phyloP scores from a whole-genome alignment of 2,888 invertebrate species.

The Nezara viridula region DNA sequence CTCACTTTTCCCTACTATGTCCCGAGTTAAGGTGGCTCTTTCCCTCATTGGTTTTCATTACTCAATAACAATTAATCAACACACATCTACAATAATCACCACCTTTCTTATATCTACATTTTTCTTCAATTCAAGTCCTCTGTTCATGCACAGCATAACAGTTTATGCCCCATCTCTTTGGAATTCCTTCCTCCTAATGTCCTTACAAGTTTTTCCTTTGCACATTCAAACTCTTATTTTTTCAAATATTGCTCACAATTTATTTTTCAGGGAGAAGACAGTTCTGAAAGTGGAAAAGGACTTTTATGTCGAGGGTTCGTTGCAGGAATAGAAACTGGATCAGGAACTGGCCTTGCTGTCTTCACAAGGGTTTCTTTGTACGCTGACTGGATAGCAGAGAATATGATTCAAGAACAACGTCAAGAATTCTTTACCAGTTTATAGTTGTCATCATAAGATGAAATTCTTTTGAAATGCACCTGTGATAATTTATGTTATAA shows the following conservation, averaged over 20 bases:
- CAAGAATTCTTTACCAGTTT: conserved; percentile 59
- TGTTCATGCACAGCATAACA: too few species aligned
- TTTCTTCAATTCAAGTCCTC: too few species aligned
- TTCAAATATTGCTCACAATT: background rate
- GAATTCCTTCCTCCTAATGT: too few species aligned
- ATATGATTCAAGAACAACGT: conserved; percentile 67
- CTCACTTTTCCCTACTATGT: too few species aligned
- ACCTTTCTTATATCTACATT: too few species aligned
- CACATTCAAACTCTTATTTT: background rate
- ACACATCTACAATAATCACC: too few species aligned
- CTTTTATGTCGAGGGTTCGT: conserved; percentile 65
- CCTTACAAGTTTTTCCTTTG: too few species aligned
- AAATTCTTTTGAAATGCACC: conserved; percentile 17
- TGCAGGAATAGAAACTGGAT: conserved; percentile 66
- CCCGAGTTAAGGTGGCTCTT: too few species aligned
- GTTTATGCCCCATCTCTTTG: too few species aligned
- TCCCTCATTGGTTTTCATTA: too few species aligned
- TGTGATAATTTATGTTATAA: conserved; percentile 38
- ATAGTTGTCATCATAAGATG: background rate
- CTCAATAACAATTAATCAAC: too few species aligned
- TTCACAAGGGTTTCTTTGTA: conserved; percentile 82
- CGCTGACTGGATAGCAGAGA: conserved; percentile 77
- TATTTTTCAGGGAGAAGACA: conserved; percentile 59
- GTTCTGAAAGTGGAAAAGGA: conserved; percentile 63
- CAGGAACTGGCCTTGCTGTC: conserved; percentile 72